A percentile compares a stretch with the other conserved stretches of the same genome.
Evolutionary conservation across 2,113 vertebrate genomes (phyloP).

Genomic region (Larimichthys polyactis): DNA sequence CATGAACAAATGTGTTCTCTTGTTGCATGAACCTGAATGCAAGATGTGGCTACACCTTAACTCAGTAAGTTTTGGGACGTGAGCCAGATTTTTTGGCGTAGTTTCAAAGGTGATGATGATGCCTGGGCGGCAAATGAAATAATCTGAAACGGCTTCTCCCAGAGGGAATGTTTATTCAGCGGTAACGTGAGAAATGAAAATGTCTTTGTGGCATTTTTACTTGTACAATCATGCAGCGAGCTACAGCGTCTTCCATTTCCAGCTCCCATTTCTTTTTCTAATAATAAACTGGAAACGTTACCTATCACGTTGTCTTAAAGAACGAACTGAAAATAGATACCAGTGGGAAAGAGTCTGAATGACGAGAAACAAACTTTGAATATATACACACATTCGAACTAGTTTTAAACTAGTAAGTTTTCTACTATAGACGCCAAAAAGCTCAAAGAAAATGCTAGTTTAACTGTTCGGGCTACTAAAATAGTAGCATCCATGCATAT

Average conservation of each 20-base stretch:
- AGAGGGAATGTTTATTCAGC: constrained; percentile 38
- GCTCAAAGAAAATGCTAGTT: constrained; percentile 8
- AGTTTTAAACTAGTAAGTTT: too few relatives aligned
- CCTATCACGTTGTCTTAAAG: not conserved
- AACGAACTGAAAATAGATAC: not conserved
- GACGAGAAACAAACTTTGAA: not conserved
- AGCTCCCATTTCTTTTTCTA: not conserved
- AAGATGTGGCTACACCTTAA: not conserved
- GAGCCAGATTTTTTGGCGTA: not conserved
- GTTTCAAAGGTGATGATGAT: not conserved
- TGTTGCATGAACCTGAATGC: too few relatives aligned
- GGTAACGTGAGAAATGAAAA: constrained; percentile 4
- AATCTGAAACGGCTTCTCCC: constrained; percentile 11
- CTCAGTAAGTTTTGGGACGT: not conserved
- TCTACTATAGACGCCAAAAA: not conserved
- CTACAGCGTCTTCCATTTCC: not conserved
- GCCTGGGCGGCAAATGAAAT: not conserved
- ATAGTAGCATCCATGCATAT: too few relatives aligned
- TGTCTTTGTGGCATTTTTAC: constrained; percentile 32
- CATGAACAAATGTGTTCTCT: too few relatives aligned
- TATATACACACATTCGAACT: too few relatives aligned
- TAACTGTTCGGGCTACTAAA: too few relatives aligned
- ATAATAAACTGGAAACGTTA: not conserved
- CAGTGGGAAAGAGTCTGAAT: not conserved
- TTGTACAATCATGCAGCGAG: constrained; percentile 45